Evolutionary conservation across 2,797 vertebrate species (phyloP).

Genomic region (Ispidina picta): DNA sequence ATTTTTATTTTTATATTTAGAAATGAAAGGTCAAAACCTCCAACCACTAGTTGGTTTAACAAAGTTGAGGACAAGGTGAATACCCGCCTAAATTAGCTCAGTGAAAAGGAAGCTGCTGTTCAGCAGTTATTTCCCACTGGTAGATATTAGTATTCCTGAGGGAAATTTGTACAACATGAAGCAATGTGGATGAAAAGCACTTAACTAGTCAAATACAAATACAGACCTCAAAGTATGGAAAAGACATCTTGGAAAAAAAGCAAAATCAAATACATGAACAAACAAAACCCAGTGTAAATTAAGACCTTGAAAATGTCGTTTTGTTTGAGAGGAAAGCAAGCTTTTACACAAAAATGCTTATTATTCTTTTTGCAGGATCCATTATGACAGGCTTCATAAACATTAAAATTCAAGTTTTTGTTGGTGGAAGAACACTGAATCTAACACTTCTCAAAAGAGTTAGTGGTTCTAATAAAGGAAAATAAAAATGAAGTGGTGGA

Average conservation of each 20-base stretch:
- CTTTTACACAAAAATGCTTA: neutral
- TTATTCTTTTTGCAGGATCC: neutral
- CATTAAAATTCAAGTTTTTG: neutral
- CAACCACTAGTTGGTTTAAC: neutral
- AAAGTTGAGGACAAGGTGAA: neutral
- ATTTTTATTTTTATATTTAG: slow-evolving; percentile 51
- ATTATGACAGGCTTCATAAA: neutral
- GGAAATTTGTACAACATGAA: neutral
- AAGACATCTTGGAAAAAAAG: neutral
- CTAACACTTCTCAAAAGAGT: neutral
- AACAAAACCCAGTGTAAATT: neutral
- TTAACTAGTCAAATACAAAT: neutral
- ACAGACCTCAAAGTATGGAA: neutral
- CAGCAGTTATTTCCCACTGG: neutral
- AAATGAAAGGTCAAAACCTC: slow-evolving; percentile 36
- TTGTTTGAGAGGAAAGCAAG: neutral
- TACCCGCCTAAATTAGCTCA: slow-evolving; percentile 4
- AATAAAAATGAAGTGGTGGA: neutral
- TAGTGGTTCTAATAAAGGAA: neutral
- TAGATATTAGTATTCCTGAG: neutral
- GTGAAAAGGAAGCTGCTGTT: neutral
- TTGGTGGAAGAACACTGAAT: neutral
- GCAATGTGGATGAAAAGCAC: neutral
- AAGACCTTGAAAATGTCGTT: neutral
- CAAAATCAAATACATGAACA: neutral